phyloP scores from a whole-genome alignment of 2,888 invertebrate species.

The Odontomyia ornata region DNA sequence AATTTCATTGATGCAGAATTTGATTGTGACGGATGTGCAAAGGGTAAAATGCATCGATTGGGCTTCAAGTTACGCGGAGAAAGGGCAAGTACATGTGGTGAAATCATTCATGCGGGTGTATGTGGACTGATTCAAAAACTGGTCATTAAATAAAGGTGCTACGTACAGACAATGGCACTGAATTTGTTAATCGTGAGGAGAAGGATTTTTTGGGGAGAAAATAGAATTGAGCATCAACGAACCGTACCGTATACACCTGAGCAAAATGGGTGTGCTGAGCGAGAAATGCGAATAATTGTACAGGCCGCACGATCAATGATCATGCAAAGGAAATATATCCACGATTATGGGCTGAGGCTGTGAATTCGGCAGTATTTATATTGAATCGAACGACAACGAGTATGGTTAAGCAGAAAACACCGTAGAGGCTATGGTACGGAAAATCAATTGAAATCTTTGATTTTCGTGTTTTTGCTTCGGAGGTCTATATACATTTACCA shows the following conservation, averaged over 20 bases:
- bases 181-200: constrained; percentile 54
- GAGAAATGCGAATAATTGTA: too few species aligned
- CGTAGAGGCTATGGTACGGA: constrained; percentile 4
- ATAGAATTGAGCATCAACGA: constrained; percentile 53
- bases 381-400: constrained; percentile 54
- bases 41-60: too few species aligned
- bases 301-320: constrained; percentile 50
- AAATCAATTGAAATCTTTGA: constrained; percentile 47
- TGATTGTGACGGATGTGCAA: too few species aligned
- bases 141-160: constrained; percentile 14
- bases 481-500: constrained; percentile 30
- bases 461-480: constrained; percentile 40
- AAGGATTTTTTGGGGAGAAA: constrained; percentile 51
- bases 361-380: constrained; percentile 56
- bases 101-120: too few species aligned
- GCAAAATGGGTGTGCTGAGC: constrained; percentile 59
- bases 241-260: constrained; percentile 57
- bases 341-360: constrained; percentile 60
- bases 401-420: constrained; percentile 26
- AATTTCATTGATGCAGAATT: too few species aligned
- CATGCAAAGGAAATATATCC: constrained; percentile 51
- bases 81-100: too few species aligned
- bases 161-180: constrained; percentile 47
- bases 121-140: not conserved
- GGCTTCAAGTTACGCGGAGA: too few species aligned